A percentile compares a stretch with the other conserved stretches of the same genome.
These are phyloP conservation scores for Phrynosoma blainvillii DNA, from an alignment of 2,113 vertebrate species.

Conservation along the genomic window DNA sequence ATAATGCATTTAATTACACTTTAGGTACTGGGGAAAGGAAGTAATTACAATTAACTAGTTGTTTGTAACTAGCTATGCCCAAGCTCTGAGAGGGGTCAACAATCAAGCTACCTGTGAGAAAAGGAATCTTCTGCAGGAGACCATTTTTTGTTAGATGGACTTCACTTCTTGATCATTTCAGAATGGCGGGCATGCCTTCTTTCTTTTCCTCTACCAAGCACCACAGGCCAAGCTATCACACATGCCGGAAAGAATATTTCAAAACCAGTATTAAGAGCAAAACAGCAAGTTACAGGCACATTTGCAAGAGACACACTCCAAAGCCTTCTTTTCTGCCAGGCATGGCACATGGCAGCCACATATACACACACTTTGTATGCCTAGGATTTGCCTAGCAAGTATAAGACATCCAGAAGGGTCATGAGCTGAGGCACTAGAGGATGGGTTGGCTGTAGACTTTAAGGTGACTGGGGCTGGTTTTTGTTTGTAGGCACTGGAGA, in stretches of 20 bases:
- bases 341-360: constrained; percentile 13
- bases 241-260: background rate
- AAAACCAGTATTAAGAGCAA: background rate
- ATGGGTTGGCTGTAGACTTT: background rate
- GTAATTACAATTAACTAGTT: background rate
- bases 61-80: background rate
- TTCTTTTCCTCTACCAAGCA: background rate
- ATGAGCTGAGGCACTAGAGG: constrained; percentile 43
- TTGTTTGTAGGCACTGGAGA: constrained; percentile 36
- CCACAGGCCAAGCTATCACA: background rate
- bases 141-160: background rate
- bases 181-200: background rate
- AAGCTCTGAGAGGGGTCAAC: background rate
- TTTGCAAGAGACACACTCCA: background rate
- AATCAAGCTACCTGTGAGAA: background rate
- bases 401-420: constrained; percentile 53
- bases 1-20: background rate
- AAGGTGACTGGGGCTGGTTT: constrained; percentile 2
- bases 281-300: background rate
- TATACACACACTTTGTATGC: constrained; percentile 21
- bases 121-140: background rate
- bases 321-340: background rate
- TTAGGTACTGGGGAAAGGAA: background rate
- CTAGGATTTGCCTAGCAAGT: constrained; percentile 16
- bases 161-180: background rate